Conservation (phyloP, 2,797 vertebrate species). For the Danio choprae region DNA sequence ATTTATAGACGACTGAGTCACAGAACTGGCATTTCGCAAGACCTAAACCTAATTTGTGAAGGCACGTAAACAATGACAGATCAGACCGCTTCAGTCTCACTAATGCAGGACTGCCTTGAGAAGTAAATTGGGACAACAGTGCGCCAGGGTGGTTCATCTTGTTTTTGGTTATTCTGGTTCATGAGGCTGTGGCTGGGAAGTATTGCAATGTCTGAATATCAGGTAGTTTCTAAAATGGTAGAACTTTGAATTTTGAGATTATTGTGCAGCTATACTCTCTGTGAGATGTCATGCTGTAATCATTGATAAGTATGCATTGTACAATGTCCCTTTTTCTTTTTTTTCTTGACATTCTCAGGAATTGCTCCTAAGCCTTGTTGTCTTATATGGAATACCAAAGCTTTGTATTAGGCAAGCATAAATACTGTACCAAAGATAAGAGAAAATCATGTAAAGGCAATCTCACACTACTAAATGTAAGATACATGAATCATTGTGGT, state of each 20-base stretch:
- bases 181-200: background rate
- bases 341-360: background rate
- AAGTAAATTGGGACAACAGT: background rate
- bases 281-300: slow-evolving; percentile 34
- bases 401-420: background rate
- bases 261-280: slow-evolving; percentile 41
- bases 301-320: background rate
- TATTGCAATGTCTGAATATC: slow-evolving; percentile 2
- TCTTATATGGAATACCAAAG: background rate
- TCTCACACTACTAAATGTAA: background rate
- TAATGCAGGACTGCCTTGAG: slow-evolving; percentile 18
- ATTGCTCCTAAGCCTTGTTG: background rate
- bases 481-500: background rate
- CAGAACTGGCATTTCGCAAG: slow-evolving; percentile 26
- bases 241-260: background rate
- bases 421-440: background rate
- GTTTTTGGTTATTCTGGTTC: background rate
- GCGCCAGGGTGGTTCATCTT: background rate
- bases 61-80: slow-evolving; percentile 15
- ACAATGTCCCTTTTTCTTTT: background rate
- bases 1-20: slow-evolving; percentile 30
- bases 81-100: slow-evolving; percentile 11
- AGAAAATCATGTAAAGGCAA: background rate
- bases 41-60: slow-evolving; percentile 34
- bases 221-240: background rate